These are phyloP conservation scores for Macaria notata DNA, from an alignment of 2,888 invertebrate genomes.

Conservation along the genomic window DNA sequence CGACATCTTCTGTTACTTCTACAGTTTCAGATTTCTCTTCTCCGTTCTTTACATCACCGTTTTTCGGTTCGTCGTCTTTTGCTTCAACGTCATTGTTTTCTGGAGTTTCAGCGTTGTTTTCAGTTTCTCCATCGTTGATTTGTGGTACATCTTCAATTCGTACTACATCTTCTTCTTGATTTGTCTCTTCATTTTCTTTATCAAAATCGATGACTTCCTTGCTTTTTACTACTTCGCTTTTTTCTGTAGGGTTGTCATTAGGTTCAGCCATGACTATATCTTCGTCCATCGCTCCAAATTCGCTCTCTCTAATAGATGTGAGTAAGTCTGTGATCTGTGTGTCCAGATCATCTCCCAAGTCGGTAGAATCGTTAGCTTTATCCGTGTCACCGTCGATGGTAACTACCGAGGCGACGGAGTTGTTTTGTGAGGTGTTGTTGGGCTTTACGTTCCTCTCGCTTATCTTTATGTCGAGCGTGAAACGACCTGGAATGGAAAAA, in stretches of 20 bases:
- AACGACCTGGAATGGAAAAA: conserved; percentile 43
- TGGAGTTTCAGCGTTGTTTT: conserved; percentile 8
- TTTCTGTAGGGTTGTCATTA: too few relatives aligned
- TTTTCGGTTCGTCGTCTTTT: neutral
- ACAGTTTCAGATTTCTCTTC: conserved; percentile 9
- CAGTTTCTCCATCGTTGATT: neutral
- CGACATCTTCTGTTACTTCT: neutral
- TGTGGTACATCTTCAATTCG: neutral
- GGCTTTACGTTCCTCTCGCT: conserved; percentile 28
- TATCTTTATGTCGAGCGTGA: conserved; percentile 47
- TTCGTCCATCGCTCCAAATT: conserved; percentile 28
- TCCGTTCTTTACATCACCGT: conserved; percentile 7
- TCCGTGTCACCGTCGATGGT: conserved; percentile 13
- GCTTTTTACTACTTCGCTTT: too few relatives aligned
- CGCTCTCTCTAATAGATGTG: conserved; percentile 45
- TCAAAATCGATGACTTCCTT: neutral
- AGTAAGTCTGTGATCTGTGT: conserved; percentile 59
- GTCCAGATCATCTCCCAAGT: conserved; percentile 42
- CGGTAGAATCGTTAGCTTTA: conserved; percentile 17
- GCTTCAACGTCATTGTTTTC: conserved; percentile 6
- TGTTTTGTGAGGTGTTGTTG: conserved; percentile 28
- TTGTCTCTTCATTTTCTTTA: neutral
- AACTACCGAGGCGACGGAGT: conserved; percentile 13
- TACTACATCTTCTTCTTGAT: neutral
- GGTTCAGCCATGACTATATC: conserved; percentile 1